phyloP scores from a whole-genome alignment of 2,888 invertebrate species.

The Lagria hirta region DNA sequence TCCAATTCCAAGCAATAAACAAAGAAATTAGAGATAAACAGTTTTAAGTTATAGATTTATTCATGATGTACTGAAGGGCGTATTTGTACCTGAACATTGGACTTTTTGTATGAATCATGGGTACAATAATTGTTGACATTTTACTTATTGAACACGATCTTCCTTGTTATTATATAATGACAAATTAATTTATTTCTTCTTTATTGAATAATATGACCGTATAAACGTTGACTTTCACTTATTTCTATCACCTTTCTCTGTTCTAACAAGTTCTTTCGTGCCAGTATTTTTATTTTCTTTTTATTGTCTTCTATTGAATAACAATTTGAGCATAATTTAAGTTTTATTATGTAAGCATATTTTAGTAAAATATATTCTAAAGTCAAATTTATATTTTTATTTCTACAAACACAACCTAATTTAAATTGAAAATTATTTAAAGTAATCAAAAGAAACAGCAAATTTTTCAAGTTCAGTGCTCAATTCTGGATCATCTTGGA shows the following conservation, averaged over 20 bases:
- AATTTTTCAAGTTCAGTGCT: slow-evolving; percentile 51
- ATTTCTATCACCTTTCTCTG: slow-evolving; percentile 26
- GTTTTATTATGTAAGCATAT: slow-evolving; percentile 14
- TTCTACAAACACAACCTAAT: slow-evolving; percentile 2
- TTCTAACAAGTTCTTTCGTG: slow-evolving; percentile 28
- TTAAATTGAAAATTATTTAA: slow-evolving; percentile 10
- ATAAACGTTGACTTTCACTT: slow-evolving; percentile 25
- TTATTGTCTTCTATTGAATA: slow-evolving; percentile 18
- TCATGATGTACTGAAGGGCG: slow-evolving; percentile 2
- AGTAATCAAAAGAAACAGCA: slow-evolving; percentile 30
- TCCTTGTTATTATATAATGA: slow-evolving; percentile 29
- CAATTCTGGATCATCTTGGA: slow-evolving; percentile 52
- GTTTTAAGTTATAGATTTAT: no score
- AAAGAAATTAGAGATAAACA: slow-evolving; percentile 31
- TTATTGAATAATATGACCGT: slow-evolving; percentile 12
- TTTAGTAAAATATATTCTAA: slow-evolving; percentile 14
- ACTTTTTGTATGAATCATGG: neutral
- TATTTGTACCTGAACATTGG: slow-evolving; percentile 18
- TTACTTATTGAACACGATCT: slow-evolving; percentile 8
- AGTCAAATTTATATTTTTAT: slow-evolving; percentile 5
- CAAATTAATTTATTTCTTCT: slow-evolving; percentile 29
- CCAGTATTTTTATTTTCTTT: slow-evolving; percentile 27
- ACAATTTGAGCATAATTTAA: slow-evolving; percentile 21
- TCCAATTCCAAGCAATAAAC: slow-evolving; percentile 45
- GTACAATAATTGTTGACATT: slow-evolving; percentile 20